Conservation (phyloP, 2,797 vertebrate species). For the Enteromius radiatus region DNA sequence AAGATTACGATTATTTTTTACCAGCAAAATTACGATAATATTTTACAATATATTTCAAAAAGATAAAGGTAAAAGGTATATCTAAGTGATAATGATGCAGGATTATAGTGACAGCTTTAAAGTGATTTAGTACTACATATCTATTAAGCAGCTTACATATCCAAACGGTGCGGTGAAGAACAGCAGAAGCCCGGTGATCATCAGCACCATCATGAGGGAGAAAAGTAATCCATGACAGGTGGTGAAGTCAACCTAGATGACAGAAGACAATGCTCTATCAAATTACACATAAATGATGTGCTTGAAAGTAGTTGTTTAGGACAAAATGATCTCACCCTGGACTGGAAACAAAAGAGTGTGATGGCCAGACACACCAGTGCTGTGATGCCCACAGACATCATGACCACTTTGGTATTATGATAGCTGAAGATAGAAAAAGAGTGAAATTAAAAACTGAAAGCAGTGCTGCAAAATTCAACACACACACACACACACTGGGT, state of each 20-base stretch:
- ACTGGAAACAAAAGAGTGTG: conserved; percentile 67
- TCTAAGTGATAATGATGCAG: neutral
- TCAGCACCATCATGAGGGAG: conserved; percentile 64
- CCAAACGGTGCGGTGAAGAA: conserved; percentile 64
- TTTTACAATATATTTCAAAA: neutral
- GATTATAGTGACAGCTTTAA: neutral
- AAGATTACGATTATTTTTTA: neutral
- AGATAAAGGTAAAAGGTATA: neutral
- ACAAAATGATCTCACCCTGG: conserved; percentile 54
- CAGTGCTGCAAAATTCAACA: neutral
- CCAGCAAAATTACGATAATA: too few species aligned
- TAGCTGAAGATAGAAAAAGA: conserved; percentile 54
- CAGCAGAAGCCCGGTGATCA: conserved; percentile 63
- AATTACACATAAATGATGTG: neutral
- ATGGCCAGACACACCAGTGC: conserved; percentile 64
- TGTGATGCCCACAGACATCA: conserved; percentile 67
- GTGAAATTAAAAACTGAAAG: neutral
- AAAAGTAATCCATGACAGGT: conserved; percentile 64
- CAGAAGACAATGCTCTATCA: neutral
- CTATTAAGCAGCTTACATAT: conserved; percentile 59
- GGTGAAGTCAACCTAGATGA: conserved; percentile 64
- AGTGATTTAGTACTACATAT: neutral
- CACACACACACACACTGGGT: neutral
- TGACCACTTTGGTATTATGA: conserved; percentile 66
- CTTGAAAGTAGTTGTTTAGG: neutral